Evolutionary conservation across 2,113 vertebrate species (phyloP), one percentile per base, ranked within the genome.

Genomic region (Kryptolebias marmoratus): DNA sequence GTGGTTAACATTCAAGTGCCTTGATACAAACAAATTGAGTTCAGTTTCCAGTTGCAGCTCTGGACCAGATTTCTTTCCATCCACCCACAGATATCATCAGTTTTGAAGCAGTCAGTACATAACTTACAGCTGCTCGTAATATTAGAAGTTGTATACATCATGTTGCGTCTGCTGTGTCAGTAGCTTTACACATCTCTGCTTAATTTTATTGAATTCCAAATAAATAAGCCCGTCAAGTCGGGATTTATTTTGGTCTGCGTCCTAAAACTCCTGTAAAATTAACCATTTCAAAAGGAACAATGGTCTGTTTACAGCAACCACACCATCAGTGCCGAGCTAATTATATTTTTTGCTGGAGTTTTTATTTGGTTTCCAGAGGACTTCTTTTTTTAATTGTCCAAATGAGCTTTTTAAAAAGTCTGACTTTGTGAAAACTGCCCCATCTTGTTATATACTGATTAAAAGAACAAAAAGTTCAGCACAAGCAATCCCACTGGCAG

Each of bases 151-250:
- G 13, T 31, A n/a, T 61, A 53, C 50, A 77, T 83, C 47, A 60
- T 81, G 36, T 4, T 68, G 30, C 0, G 28, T 67, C 67, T 68
- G 52, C 16, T 1, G 16, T 64, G 71, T 59, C 0, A 1, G 18
- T 68, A 52, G 69, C 65, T 68, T 58, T 61, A 49, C 13, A 59
- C 70, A 45, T 52, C 44, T 68, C 22, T 32, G 57, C 82, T 77
- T 59, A 5, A 71, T 68, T 81, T 77, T 13, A n/a, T 22, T 32
- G 75, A 81, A 71, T 77, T 82, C 68, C 73, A 83, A 67, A 85
- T 83, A 73, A 80, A 86, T 75, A 54, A 59, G 72, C 65, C 71
- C 69, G 63, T 69, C 30, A 30, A 77, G 54, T 42, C 71, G 8
- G 18, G 74, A 77, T 72, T 68, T 73, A 76, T 60, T 68, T 18